Conservation (phyloP, 2,797 vertebrate genomes). For the Taeniopygia guttata region DNA sequence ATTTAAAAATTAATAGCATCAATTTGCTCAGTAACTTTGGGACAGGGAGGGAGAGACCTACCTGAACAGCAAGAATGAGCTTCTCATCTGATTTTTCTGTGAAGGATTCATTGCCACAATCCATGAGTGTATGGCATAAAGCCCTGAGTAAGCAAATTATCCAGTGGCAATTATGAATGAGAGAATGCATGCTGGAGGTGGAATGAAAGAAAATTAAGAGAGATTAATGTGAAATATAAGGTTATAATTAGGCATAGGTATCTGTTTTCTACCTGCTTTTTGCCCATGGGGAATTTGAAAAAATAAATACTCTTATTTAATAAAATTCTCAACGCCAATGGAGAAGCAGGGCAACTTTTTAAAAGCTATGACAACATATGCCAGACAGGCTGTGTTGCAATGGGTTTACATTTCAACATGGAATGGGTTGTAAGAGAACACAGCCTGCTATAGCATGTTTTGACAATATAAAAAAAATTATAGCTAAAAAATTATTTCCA, state of each 20-base stretch:
- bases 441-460: slow-evolving; percentile 43
- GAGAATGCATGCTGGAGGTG: slow-evolving; percentile 36
- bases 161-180: slow-evolving; percentile 51
- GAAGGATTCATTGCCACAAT: slow-evolving; percentile 25
- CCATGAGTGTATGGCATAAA: slow-evolving; percentile 39
- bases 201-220: slow-evolving; percentile 59
- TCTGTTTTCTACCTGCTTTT: slow-evolving; percentile 60
- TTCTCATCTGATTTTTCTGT: neutral
- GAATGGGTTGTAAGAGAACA: slow-evolving; percentile 2
- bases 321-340: slow-evolving; percentile 37
- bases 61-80: neutral
- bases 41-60: neutral
- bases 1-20: slow-evolving; percentile 50
- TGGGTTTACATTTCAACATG: slow-evolving; percentile 44
- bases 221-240: slow-evolving; percentile 59
- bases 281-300: slow-evolving; percentile 54
- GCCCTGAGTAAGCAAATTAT: slow-evolving; percentile 61
- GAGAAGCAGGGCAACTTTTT: slow-evolving; percentile 37
- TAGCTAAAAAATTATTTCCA: neutral
- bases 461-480: neutral
- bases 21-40: slow-evolving; percentile 14
- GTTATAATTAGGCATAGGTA: slow-evolving; percentile 64
- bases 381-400: slow-evolving; percentile 44
- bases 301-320: slow-evolving; percentile 52
- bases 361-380: slow-evolving; percentile 37